Conservation (phyloP, 2,797 vertebrate species). For the Danionella dracula region DNA sequence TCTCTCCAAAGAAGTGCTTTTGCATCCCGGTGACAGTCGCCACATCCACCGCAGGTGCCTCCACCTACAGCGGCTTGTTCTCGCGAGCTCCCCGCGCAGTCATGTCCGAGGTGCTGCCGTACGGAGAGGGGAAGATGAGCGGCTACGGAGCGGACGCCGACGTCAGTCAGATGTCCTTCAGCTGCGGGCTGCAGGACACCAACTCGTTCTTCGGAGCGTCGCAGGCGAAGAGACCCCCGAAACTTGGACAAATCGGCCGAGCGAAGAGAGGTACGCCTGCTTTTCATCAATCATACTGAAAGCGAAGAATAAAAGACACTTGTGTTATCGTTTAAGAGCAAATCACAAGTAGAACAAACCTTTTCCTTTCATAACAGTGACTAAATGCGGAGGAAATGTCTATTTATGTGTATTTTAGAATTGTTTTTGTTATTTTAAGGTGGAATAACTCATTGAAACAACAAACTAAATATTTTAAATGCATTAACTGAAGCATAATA, state of each 20-base stretch:
- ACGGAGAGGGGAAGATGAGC: constrained; percentile 94
- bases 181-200: constrained; percentile 96
- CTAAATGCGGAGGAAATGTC: too few species aligned
- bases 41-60: constrained; percentile 12
- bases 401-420: too few species aligned
- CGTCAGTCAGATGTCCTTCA: constrained; percentile 92
- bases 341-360: background rate
- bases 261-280: constrained; percentile 82
- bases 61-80: background rate
- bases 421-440: too few species aligned
- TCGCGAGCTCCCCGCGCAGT: constrained; percentile 46
- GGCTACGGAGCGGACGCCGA: constrained; percentile 91
- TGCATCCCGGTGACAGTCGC: constrained; percentile 44
- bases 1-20: constrained; percentile 37
- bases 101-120: constrained; percentile 97
- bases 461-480: too few species aligned
- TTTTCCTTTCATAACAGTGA: too few species aligned
- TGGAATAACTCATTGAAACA: too few species aligned
- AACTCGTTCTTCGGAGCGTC: constrained; percentile 90
- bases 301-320: background rate
- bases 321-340: background rate
- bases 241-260: constrained; percentile 93
- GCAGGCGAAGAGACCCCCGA: constrained; percentile 94
- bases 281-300: background rate
- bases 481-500: too few species aligned